These are phyloP conservation scores for Cryptotis parvus DNA, from an alignment of 2,113 vertebrate genomes.

Conservation along the genomic window DNA sequence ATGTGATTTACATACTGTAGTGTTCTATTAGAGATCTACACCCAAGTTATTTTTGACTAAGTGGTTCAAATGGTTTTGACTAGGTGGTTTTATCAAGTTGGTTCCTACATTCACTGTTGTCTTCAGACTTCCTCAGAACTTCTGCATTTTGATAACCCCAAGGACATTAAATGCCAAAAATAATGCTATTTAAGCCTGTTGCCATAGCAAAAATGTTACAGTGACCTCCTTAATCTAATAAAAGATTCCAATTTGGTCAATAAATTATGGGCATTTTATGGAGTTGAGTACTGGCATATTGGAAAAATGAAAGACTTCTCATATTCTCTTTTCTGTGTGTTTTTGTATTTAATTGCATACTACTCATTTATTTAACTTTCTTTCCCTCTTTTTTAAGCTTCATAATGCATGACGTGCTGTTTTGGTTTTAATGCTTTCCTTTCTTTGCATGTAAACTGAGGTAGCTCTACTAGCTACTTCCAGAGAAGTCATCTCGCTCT, in stretches of 20 bases:
- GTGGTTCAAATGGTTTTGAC: too few relatives aligned
- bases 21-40: not conserved
- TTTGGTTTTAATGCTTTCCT: not conserved
- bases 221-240: not conserved
- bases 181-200: not conserved
- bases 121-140: not conserved
- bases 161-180: not conserved
- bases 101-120: not conserved
- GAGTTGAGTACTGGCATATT: too few relatives aligned
- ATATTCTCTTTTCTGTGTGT: too few relatives aligned
- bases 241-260: constrained; percentile 5
- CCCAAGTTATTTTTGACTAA: not conserved
- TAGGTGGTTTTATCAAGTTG: not conserved
- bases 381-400: not conserved
- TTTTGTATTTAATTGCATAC: not conserved
- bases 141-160: not conserved
- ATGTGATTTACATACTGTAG: not conserved
- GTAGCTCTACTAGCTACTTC: not conserved
- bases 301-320: too few relatives aligned
- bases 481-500: not conserved
- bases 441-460: not conserved
- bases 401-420: not conserved
- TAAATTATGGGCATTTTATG: not conserved
- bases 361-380: not conserved
- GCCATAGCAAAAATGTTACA: not conserved